Conservation (phyloP, 1,140 invertebrate genomes). For the Notospermus geniculatus region DNA sequence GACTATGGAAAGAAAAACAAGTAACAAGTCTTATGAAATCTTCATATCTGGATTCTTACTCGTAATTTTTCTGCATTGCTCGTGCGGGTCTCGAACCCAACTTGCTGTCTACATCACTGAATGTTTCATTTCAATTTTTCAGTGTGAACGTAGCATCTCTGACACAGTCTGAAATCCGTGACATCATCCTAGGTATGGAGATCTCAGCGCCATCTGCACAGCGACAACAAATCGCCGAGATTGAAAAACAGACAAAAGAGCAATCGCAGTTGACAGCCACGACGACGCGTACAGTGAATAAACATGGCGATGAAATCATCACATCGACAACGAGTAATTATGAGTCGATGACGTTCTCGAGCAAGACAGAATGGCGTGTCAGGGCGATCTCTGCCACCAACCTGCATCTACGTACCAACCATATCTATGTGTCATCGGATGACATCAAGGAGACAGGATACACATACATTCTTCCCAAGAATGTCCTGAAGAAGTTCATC, state of each 20-base stretch:
- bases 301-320: conserved; percentile 99
- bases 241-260: conserved; percentile 99
- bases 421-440: conserved; percentile 98
- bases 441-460: conserved; percentile 99
- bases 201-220: conserved; percentile 98
- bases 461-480: conserved; percentile 98
- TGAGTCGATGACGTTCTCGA: conserved; percentile 96
- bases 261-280: conserved; percentile 97
- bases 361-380: conserved; percentile 98
- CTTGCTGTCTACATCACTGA: no score
- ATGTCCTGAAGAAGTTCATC: conserved; percentile 98
- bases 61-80: no score
- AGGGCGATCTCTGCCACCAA: conserved; percentile 98
- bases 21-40: no score
- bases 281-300: conserved; percentile 97
- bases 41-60: no score
- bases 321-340: conserved; percentile 98
- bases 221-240: conserved; percentile 98
- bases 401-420: conserved; percentile 95
- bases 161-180: conserved; percentile 98
- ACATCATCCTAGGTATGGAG: conserved; percentile 99
- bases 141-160: conserved; percentile 96
- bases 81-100: no score
- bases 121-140: conserved; percentile 34
- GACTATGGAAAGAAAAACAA: conserved; percentile 99